Base-by-base conservation (phyloP, 23 tunicate species). In the Trididemnum clinides region DNA sequence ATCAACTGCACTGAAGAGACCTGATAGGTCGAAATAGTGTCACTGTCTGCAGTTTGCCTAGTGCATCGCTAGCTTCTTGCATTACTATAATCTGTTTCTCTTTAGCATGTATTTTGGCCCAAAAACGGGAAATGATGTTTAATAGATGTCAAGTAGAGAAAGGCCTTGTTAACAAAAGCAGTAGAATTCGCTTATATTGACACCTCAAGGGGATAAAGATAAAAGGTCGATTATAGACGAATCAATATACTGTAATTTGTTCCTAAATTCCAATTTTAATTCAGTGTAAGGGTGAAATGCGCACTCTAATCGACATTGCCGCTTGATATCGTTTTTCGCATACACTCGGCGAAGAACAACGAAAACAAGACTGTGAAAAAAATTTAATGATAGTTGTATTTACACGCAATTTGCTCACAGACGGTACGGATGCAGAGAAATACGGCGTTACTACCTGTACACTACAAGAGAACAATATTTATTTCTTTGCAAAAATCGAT, bases 361-460 rank as follows among this genome's bases (percentile, higher is more conserved):
- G 54, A 10, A 44, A 44, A 62, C 69, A 62, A 62, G 69, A 62
- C 21, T 26, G 69, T 62, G 69, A 62, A 62, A 62, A 62, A 62
- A n/a, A n/a, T n/a, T n/a, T n/a, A n/a, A n/a, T n/a, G n/a, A n/a
- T 62, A 12, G 27, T 62, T 22, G 69, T 62, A 62, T 21, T 62
- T 62, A 62, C 69, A 62, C 69, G 69, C 69, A 62, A 62, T 62
- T 22, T 6, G 27, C 69, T 12, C 69, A 26, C 69, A 62, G 69
- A 62, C 69, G 22, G 69, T 21, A 18, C 69, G 4, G 27, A 62
- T 62, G 27, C 22, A 18, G 27, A 62, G 69, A 6, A n/a, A n/a
- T n/a, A n/a, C n/a, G n/a, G n/a, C n/a, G n/a, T n/a, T n/a, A n/a
- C n/a, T n/a, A n/a, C n/a, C n/a, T n/a, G n/a, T n/a, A 44, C 54